Conservation (phyloP, 2,113 vertebrate species). For the Etia nguti region DNA sequence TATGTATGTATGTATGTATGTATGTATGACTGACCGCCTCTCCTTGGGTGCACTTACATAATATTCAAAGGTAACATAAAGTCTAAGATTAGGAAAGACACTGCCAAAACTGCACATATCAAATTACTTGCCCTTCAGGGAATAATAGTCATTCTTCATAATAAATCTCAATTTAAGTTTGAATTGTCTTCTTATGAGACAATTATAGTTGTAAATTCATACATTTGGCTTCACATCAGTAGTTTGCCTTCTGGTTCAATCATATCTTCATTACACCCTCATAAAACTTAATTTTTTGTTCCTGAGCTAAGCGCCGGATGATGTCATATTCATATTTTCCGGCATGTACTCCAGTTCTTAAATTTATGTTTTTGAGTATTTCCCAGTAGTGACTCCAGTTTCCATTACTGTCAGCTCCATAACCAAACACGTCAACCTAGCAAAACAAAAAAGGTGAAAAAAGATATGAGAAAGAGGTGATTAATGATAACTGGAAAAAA, state of each 20-base stretch:
- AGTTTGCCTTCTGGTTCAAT: background rate
- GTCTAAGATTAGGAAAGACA: background rate
- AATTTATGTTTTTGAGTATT: background rate
- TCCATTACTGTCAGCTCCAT: conserved; percentile 38
- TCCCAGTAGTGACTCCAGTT: conserved; percentile 56
- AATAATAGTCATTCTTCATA: too few species aligned
- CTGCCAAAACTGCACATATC: background rate
- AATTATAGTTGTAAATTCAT: background rate
- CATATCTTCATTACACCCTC: background rate
- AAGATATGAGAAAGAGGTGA: background rate
- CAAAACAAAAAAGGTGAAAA: background rate
- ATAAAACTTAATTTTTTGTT: background rate
- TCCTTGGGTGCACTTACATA: background rate
- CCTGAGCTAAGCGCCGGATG: background rate
- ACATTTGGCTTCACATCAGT: background rate
- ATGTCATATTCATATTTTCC: conserved; percentile 13
- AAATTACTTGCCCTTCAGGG: background rate
- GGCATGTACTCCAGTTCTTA: conserved; percentile 22
- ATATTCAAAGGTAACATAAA: background rate
- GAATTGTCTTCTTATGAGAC: background rate
- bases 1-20: background rate
- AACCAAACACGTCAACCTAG: conserved; percentile 38
- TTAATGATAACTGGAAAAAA: background rate
- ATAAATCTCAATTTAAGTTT: background rate
- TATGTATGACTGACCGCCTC: background rate